A percentile compares a stretch with the other conserved stretches of the same genome.
These are phyloP conservation scores for Pempheris klunzingeri DNA, from an alignment of 2,797 vertebrate species.

Conservation along the genomic window DNA sequence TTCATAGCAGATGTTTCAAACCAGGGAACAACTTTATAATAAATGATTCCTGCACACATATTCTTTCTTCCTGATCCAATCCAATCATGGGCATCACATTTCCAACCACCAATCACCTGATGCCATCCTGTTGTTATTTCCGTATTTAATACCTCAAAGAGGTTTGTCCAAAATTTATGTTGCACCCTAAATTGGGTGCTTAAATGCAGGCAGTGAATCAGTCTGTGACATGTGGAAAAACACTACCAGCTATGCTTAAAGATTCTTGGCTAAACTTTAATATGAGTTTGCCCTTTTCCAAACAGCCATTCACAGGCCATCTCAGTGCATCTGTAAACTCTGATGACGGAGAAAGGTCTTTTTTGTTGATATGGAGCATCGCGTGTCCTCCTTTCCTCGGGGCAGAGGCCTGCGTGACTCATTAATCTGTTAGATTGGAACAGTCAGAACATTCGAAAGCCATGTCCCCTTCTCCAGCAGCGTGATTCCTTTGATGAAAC, in stretches of 20 bases:
- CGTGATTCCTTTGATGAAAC: slow-evolving; percentile 78
- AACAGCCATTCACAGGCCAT: slow-evolving; percentile 58
- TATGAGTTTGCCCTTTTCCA: slow-evolving; percentile 68
- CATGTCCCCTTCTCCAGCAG: slow-evolving; percentile 64
- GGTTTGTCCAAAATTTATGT: slow-evolving; percentile 45
- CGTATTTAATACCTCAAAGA: slow-evolving; percentile 28
- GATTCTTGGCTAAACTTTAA: slow-evolving; percentile 54
- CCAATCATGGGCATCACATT: not conserved
- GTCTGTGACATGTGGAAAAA: slow-evolving; percentile 53
- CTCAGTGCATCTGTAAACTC: slow-evolving; percentile 60
- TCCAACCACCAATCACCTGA: not conserved
- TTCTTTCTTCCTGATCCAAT: not conserved
- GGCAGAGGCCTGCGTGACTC: slow-evolving; percentile 73
- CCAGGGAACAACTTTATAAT: slow-evolving; percentile 9
- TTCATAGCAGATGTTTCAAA: slow-evolving; percentile 6
- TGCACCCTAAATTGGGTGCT: slow-evolving; percentile 25
- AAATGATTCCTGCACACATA: not conserved
- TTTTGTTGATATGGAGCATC: slow-evolving; percentile 78
- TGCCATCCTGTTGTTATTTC: slow-evolving; percentile 25
- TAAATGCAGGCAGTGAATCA: slow-evolving; percentile 56
- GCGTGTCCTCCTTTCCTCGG: slow-evolving; percentile 73
- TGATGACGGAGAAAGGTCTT: slow-evolving; percentile 61
- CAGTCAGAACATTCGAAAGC: slow-evolving; percentile 79
- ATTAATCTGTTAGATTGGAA: slow-evolving; percentile 86
- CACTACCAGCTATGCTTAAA: slow-evolving; percentile 46